A percentile compares a stretch with the other conserved stretches of the same genome.
Conservation (phyloP, 2,797 vertebrate genomes). For the Atherinosoma microstoma region DNA sequence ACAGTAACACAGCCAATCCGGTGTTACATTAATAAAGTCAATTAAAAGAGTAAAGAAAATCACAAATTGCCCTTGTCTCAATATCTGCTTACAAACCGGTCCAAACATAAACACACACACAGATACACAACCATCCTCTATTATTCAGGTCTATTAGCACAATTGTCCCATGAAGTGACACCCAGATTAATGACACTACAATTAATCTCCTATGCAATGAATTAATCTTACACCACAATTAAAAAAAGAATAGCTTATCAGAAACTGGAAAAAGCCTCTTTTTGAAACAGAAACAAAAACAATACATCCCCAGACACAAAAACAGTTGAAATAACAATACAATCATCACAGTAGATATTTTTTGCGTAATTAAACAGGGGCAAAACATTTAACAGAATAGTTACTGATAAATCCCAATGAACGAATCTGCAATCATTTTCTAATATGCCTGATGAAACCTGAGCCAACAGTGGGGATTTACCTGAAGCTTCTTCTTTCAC, state of each 20-base stretch:
- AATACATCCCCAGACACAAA: too few species aligned
- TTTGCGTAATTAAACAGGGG: neutral
- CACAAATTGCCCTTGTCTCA: slow-evolving; percentile 47
- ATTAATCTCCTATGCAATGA: slow-evolving; percentile 36
- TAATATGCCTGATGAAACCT: slow-evolving; percentile 2
- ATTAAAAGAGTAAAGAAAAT: slow-evolving; percentile 28
- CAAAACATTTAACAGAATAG: neutral
- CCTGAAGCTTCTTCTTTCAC: neutral
- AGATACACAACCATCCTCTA: slow-evolving; percentile 13
- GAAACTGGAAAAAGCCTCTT: slow-evolving; percentile 1
- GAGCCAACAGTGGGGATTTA: slow-evolving; percentile 1
- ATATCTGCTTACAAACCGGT: slow-evolving; percentile 39
- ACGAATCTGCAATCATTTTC: slow-evolving; percentile 1
- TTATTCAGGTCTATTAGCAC: slow-evolving; percentile 45
- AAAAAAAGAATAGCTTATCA: neutral
- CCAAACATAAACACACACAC: slow-evolving; percentile 14
- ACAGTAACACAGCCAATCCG: slow-evolving; percentile 32
- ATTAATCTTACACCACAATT: slow-evolving; percentile 26
- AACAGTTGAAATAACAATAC: neutral
- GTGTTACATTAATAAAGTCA: slow-evolving; percentile 43
- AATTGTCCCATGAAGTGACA: slow-evolving; percentile 45
- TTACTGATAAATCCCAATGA: slow-evolving; percentile 4
- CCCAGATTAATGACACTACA: slow-evolving; percentile 53
- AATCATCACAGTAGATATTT: neutral
- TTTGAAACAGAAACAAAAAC: neutral